Conservation (phyloP, 2,888 invertebrate genomes). For the Chironomus riparius region DNA sequence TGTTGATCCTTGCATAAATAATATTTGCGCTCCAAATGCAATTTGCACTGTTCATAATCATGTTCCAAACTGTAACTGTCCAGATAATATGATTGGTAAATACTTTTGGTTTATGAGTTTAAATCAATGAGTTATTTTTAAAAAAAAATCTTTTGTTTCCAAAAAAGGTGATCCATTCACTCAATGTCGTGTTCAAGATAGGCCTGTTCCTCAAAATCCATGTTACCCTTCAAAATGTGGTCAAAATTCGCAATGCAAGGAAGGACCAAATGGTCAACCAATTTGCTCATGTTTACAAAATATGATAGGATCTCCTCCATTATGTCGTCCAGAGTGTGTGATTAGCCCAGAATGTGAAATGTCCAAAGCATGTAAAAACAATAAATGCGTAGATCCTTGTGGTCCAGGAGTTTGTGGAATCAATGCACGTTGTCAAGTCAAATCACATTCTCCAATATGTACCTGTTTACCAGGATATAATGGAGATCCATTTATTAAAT, state of each 20-base stretch:
- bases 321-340: constrained; percentile 73
- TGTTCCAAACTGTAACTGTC: constrained; percentile 65
- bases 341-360: constrained; percentile 75
- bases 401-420: constrained; percentile 68
- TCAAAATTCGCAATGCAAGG: constrained; percentile 66
- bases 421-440: constrained; percentile 62
- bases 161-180: constrained; percentile 29
- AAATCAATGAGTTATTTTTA: background rate
- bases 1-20: constrained; percentile 64
- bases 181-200: constrained; percentile 30
- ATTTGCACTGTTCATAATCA: constrained; percentile 68
- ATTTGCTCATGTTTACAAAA: constrained; percentile 69
- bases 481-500: constrained; percentile 62
- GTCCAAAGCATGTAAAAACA: constrained; percentile 69
- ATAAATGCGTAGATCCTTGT: constrained; percentile 73
- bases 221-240: constrained; percentile 79
- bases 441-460: constrained; percentile 71
- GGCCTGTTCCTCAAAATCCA: constrained; percentile 47
- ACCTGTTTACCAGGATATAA: constrained; percentile 59
- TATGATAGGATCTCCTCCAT: constrained; percentile 69
- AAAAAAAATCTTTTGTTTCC: background rate
- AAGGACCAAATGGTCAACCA: constrained; percentile 59
- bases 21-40: constrained; percentile 68
- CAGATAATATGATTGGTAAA: constrained; percentile 49
- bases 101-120: background rate